phyloP scores from a whole-genome alignment of 2,113 vertebrate genomes.

The Micromys minutus region DNA sequence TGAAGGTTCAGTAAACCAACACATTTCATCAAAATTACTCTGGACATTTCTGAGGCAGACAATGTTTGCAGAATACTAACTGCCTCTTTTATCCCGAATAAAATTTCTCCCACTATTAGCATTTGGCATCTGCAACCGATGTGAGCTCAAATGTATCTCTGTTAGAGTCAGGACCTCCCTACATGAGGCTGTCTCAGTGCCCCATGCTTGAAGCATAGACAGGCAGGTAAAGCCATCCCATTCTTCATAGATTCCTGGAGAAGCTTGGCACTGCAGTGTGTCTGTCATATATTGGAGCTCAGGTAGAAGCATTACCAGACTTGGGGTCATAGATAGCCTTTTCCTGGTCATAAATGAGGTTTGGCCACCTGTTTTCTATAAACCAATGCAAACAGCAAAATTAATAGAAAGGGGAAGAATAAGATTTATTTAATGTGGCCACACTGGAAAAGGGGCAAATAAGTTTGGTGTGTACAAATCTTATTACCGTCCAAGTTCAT shows the following conservation, averaged over 20 bases:
- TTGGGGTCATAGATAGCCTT: not conserved
- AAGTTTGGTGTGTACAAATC: too few relatives aligned
- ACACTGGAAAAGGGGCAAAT: not conserved
- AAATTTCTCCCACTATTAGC: not conserved
- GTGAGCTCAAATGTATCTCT: not conserved
- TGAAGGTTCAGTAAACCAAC: constrained; percentile 64
- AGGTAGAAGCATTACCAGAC: not conserved
- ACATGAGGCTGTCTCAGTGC: not conserved
- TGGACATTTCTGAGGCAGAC: constrained; percentile 43
- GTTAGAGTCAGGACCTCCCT: not conserved
- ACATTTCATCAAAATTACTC: constrained; percentile 68
- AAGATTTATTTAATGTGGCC: not conserved
- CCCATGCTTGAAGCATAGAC: not conserved
- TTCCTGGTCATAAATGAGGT: too few relatives aligned
- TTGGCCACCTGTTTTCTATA: not conserved
- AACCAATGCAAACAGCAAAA: not conserved
- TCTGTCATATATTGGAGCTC: too few relatives aligned
- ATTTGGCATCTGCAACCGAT: constrained; percentile 28
- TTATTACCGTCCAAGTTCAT: not conserved
- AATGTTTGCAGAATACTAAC: constrained; percentile 71
- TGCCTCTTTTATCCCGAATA: constrained; percentile 51
- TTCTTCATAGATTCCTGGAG: not conserved
- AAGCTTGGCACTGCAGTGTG: too few relatives aligned
- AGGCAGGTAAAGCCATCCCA: too few relatives aligned
- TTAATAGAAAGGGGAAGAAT: not conserved